Conservation (phyloP, 2,888 invertebrate species). For the Hyppa rectilinea region DNA sequence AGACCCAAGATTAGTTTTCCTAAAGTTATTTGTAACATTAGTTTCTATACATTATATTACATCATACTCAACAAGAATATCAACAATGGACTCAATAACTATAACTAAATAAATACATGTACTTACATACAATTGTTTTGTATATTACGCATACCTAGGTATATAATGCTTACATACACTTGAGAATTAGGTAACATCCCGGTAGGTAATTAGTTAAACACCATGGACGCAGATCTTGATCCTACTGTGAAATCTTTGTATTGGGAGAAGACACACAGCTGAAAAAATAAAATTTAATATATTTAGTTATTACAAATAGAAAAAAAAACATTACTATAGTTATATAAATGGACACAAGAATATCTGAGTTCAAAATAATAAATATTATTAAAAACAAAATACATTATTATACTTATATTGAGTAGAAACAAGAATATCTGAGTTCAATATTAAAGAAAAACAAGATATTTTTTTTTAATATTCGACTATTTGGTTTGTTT, state of each 20-base stretch:
- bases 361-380: not conserved
- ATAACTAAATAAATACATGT: slow-evolving; percentile 84
- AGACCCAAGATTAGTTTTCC: slow-evolving; percentile 67
- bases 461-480: too few species aligned
- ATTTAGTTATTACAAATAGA: slow-evolving; percentile 15
- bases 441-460: slow-evolving; percentile 10
- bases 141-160: slow-evolving; percentile 66
- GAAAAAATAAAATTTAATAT: slow-evolving; percentile 83
- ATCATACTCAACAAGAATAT: slow-evolving; percentile 90
- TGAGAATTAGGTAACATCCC: slow-evolving; percentile 70
- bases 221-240: slow-evolving; percentile 94
- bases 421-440: not conserved
- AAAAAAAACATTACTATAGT: not conserved
- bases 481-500: slow-evolving; percentile 2
- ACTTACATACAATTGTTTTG: slow-evolving; percentile 64
- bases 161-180: slow-evolving; percentile 63
- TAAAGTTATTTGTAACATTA: slow-evolving; percentile 70
- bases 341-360: not conserved
- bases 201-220: slow-evolving; percentile 88
- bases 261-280: slow-evolving; percentile 98
- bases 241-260: slow-evolving; percentile 98
- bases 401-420: too few species aligned
- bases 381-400: too few species aligned
- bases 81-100: slow-evolving; percentile 89
- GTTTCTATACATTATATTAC: slow-evolving; percentile 82